Evolutionary conservation across 2,888 invertebrate species (phyloP).

Genomic region (Coleophora deauratella): DNA sequence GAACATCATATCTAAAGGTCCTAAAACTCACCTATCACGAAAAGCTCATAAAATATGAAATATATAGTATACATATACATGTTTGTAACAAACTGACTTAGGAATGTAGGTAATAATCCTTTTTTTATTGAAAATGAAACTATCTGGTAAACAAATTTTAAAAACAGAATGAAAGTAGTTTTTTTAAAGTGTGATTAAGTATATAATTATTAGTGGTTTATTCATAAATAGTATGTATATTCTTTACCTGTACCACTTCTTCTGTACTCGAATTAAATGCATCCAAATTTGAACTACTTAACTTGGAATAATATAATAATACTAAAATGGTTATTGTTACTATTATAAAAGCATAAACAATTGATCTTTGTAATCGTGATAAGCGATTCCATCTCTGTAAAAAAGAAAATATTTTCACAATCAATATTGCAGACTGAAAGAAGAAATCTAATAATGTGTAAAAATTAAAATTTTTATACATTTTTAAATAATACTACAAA

Average conservation of each 20-base stretch:
- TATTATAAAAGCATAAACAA: slow-evolving; percentile 78
- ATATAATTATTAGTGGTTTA: too few relatives aligned
- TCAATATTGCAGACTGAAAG: background rate
- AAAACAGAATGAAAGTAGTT: too few relatives aligned
- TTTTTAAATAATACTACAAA: background rate
- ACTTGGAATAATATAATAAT: slow-evolving; percentile 67
- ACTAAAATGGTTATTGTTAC: slow-evolving; percentile 75
- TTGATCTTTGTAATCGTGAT: slow-evolving; percentile 86
- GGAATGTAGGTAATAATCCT: too few relatives aligned
- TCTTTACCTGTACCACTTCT: background rate
- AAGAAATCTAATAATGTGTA: background rate
- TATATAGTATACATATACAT: too few relatives aligned
- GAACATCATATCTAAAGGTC: too few relatives aligned
- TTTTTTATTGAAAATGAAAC: too few relatives aligned
- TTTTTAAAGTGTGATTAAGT: too few relatives aligned
- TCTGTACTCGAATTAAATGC: slow-evolving; percentile 20
- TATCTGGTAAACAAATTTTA: too few relatives aligned
- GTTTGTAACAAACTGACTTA: too few relatives aligned
- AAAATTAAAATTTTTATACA: slow-evolving; percentile 3
- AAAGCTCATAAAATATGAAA: too few relatives aligned
- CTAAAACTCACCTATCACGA: too few relatives aligned
- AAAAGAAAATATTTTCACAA: slow-evolving; percentile 8
- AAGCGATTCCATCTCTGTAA: slow-evolving; percentile 90
- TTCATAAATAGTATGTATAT: too few relatives aligned
- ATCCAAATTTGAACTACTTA: slow-evolving; percentile 23